A percentile compares a stretch with the other conserved stretches of the same genome.
phyloP scores from a whole-genome alignment of 2,797 vertebrate species.

The Eleutherodactylus coqui region DNA sequence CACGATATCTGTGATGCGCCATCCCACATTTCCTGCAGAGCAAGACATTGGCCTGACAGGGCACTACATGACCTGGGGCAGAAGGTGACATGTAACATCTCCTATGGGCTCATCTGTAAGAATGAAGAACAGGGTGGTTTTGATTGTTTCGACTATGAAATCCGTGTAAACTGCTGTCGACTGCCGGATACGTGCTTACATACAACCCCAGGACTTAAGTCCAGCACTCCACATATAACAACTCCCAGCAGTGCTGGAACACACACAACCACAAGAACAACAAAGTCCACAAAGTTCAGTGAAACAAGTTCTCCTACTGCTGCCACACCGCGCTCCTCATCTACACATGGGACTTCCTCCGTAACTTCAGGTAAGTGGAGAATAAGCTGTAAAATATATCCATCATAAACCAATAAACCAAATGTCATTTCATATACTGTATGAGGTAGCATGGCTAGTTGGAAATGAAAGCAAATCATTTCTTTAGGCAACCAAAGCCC shows the following conservation, averaged over 20 bases:
- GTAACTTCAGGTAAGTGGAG: slow-evolving; percentile 16
- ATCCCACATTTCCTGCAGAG: slow-evolving; percentile 67
- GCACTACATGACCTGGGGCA: slow-evolving; percentile 62
- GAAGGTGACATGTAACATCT: slow-evolving; percentile 59
- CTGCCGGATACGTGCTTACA: background rate
- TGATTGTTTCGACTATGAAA: slow-evolving; percentile 71
- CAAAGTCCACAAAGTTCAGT: background rate
- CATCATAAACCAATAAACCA: background rate
- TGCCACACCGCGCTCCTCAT: background rate
- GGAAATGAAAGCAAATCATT: background rate
- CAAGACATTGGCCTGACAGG: rapidly evolving
- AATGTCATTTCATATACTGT: background rate
- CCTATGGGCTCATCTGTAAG: slow-evolving; percentile 66
- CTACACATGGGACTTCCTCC: background rate
- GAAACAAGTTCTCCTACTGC: background rate
- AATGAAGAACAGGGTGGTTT: slow-evolving; percentile 65
- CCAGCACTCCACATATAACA: background rate
- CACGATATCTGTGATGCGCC: slow-evolving; percentile 2
- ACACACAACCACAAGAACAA: background rate
- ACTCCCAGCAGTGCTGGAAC: background rate
- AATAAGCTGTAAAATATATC: background rate
- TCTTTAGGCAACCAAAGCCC: too few species aligned
- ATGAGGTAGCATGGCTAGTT: background rate
- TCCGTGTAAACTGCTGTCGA: slow-evolving; percentile 65
- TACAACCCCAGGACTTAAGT: background rate